Evolutionary conservation across 2,113 vertebrate genomes (phyloP).

Genomic region (Pholis gunnellus): DNA sequence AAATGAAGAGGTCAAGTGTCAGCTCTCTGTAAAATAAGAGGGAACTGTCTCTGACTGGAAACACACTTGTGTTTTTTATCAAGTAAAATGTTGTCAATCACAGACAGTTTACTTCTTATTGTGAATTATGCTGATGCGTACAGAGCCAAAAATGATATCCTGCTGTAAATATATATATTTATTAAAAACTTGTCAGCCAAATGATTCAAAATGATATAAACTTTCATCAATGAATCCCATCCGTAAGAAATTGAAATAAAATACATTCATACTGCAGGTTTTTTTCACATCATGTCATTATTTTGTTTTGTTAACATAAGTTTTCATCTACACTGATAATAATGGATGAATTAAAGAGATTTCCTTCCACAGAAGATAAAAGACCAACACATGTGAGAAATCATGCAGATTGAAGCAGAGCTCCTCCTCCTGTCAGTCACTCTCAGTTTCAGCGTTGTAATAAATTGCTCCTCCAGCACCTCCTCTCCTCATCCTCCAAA

Average conservation of each 20-base stretch:
- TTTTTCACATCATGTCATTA: not conserved
- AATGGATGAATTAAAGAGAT: not conserved
- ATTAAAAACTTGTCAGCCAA: not conserved
- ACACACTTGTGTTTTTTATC: not conserved
- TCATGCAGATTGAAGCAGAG: too few species aligned
- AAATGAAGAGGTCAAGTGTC: slow-evolving; percentile 31
- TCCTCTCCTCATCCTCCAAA: too few species aligned
- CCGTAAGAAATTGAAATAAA: not conserved
- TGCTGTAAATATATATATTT: not conserved
- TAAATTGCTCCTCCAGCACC: too few species aligned
- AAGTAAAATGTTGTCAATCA: not conserved
- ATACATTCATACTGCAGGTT: not conserved
- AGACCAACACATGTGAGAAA: too few species aligned
- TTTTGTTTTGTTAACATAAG: not conserved
- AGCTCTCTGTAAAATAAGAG: slow-evolving; percentile 5
- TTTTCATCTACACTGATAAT: too few species aligned
- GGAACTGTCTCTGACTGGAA: not conserved
- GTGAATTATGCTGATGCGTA: not conserved
- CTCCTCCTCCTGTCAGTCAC: too few species aligned
- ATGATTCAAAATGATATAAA: not conserved
- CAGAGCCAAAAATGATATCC: not conserved
- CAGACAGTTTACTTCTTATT: not conserved
- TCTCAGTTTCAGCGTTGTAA: too few species aligned
- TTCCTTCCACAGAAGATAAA: not conserved
- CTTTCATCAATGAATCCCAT: not conserved